Evolutionary conservation across 2,888 invertebrate genomes (phyloP), one percentile per base, ranked within the genome.

Genomic region (Chymomyza procnemis): DNA sequence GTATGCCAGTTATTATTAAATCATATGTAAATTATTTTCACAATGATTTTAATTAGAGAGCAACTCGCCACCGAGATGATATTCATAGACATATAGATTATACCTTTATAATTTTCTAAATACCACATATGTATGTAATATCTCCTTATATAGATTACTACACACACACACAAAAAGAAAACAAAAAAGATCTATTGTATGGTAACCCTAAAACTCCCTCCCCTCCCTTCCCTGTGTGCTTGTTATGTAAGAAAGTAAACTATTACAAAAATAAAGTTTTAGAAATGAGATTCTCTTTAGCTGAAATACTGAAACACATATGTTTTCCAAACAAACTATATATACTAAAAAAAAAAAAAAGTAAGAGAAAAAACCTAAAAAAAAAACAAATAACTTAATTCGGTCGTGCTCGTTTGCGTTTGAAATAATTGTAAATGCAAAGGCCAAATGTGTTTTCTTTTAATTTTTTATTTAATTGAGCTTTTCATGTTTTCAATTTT

Each of bases 21-120:
- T 59, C 78, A 77, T 75, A 75, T 75, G 71, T 75, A 78, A 26
- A 56, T 30, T n/a, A n/a, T 26, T 71, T 57, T 66, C 54, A 30
- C 47, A 47, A 56, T 48, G 50, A 48, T 19, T 70, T 58, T 48
- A 58, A n/a, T 52, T 64, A 56, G 55, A 22, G 67, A 71, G 84
- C 71, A 84, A 84, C 87, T 81, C 87, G 80, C 85, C 81, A 81
- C 85, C 82, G 80, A 81, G 80, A 84, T 81, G 75, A 85, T 81
- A 84, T 81, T 76, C 79, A 74, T 41, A 75, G 63, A 67, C 65
- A 64, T 78, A 61, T 83, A 85, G 84, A 71, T 55, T 74, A 67
- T 62, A 72, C 69, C 65, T 69, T 74, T 78, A 59, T 67, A 74
- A 71, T 80, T 85, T 69, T 78, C 67, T 54, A 72, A 61, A 62